These are phyloP conservation scores for Arctocebus calabarensis DNA, from an alignment of 2,797 vertebrate species.

Conservation along the genomic window DNA sequence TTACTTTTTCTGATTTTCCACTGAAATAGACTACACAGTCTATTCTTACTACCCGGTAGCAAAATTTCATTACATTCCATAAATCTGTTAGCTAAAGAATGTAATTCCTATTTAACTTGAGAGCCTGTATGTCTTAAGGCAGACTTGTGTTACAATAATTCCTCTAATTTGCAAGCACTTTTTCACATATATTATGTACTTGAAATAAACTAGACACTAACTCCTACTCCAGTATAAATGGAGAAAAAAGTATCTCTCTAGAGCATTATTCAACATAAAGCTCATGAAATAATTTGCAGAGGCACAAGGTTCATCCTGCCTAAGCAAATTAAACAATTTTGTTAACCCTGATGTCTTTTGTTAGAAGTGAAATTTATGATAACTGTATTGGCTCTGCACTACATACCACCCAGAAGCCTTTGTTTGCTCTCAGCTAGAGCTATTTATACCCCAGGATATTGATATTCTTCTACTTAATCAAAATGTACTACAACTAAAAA, in stretches of 20 bases:
- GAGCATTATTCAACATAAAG: conserved; percentile 83
- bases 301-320: conserved; percentile 77
- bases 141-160: conserved; percentile 80
- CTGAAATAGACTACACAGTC: conserved; percentile 73
- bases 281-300: conserved; percentile 80
- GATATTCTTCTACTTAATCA: conserved; percentile 74
- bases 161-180: conserved; percentile 83
- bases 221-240: conserved; percentile 78
- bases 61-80: conserved; percentile 84
- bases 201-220: conserved; percentile 83
- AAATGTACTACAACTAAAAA: conserved; percentile 69
- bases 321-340: conserved; percentile 84
- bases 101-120: conserved; percentile 83
- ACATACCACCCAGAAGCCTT: conserved; percentile 66
- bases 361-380: conserved; percentile 79
- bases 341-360: conserved; percentile 79
- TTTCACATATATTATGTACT: conserved; percentile 83
- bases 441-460: conserved; percentile 75
- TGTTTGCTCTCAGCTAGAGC: conserved; percentile 70
- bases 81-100: conserved; percentile 84
- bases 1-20: conserved; percentile 66
- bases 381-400: conserved; percentile 61
- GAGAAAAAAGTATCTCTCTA: conserved; percentile 80
- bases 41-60: conserved; percentile 76
- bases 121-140: conserved; percentile 82